Evolutionary conservation across 2,888 invertebrate species (phyloP), one percentile per base, ranked within the genome.

Genomic region (Synergus laeviventris): DNA sequence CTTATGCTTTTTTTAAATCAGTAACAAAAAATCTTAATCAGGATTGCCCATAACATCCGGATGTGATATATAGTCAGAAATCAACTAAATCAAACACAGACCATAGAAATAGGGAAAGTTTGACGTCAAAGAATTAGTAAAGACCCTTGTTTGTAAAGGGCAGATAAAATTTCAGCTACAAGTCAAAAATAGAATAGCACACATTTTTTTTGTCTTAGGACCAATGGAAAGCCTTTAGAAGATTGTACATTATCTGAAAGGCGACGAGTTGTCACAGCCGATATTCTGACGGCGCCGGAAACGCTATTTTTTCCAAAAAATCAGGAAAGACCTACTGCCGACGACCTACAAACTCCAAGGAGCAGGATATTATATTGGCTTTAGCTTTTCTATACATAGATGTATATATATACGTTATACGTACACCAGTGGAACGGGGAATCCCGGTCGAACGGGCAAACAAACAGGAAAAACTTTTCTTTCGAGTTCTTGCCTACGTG

Each of bases 381-480:
- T 45, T 45, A 31, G 18, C 42, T 45, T 45, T 16, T 24, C 42
- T 66, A 21, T 21, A 70, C 49, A 31, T 16, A 70, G 24, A 70
- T n/a, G 45, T 21, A 62, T 38, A 62, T n/a, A 66, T 21, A 62
- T 38, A 62, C 38, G n/a, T 36, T 62, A n/a, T 62, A 18, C 24
- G 31, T 16, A 36, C 5, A 18, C 8, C 9, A 49, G 12, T 16
- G 45, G 12, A 21, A 31, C 4, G 66, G 8, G 21, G 16, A 66
- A 45, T 66, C 16, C 21, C 21, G 39, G 7, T 49, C 70, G 31
- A 49, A 31, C n/a, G 31, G n/a, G 24, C 39, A 42, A 66, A n/a
- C 21, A 42, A 45, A 70, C 39, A 49, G 45, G 8, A 70, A n/a
- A 49, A 42, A 42, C 66, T 66, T 66, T 66, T 42, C 66, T 42